phyloP scores from a whole-genome alignment of 2,113 vertebrate species.

The Harpagus bidentatus region DNA sequence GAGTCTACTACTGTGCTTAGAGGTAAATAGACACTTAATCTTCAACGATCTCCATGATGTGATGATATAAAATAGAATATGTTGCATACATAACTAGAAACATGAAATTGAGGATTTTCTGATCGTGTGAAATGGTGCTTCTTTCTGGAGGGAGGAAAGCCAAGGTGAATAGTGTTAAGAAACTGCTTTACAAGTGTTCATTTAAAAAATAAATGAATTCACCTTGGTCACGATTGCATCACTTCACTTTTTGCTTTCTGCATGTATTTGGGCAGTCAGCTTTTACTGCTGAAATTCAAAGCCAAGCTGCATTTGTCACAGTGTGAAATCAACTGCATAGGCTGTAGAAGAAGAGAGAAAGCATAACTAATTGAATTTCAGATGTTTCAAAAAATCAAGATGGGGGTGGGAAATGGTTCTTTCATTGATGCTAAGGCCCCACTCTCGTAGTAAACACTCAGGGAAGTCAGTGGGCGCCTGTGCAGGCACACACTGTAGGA shows the following conservation, averaged over 20 bases:
- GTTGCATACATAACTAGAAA: not conserved
- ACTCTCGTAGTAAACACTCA: not conserved
- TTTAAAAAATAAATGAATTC: constrained; percentile 6
- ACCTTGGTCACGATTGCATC: not conserved
- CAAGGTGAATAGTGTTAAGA: not conserved
- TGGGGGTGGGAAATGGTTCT: not conserved
- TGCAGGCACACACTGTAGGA: not conserved
- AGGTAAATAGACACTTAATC: not conserved
- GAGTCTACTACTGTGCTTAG: not conserved
- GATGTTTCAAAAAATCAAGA: not conserved
- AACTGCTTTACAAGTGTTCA: not conserved
- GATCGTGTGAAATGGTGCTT: not conserved
- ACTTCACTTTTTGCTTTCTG: constrained; percentile 9
- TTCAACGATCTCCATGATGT: not conserved
- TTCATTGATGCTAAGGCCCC: not conserved
- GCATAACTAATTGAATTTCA: constrained; percentile 17
- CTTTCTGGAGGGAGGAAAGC: not conserved
- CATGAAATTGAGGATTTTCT: not conserved
- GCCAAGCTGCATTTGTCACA: constrained; percentile 8
- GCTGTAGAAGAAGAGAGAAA: not conserved
- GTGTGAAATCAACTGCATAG: not conserved
- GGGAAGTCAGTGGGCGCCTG: not conserved
- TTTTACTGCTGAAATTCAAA: constrained; percentile 12
- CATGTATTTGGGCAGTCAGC: not conserved
- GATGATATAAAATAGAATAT: not conserved